Percentiles rank a stretch among this genome's conserved stretches.
phyloP scores from a whole-genome alignment of 1,140 invertebrate genomes.

The Dendroctonus valens region DNA sequence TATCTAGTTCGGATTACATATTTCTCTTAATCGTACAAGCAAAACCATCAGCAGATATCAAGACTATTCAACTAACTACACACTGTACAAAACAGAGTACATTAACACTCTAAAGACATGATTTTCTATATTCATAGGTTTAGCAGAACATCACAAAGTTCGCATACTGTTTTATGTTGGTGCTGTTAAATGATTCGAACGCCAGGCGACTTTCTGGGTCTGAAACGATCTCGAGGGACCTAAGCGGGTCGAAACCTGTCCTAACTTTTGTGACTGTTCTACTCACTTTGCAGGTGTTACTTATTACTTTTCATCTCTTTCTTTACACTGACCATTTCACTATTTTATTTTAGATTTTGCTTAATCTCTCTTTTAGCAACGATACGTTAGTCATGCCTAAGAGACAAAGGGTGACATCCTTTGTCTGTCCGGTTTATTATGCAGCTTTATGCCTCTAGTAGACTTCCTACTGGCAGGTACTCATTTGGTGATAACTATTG shows the following conservation, averaged over 20 bases:
- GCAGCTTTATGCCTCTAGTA: too few relatives aligned
- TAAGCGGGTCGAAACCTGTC: constrained; percentile 46
- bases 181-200: constrained; percentile 4
- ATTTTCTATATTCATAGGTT: not conserved
- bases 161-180: not conserved
- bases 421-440: too few relatives aligned
- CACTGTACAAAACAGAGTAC: not conserved
- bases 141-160: not conserved
- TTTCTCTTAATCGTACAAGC: too few relatives aligned
- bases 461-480: too few relatives aligned
- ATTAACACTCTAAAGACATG: not conserved
- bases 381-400: too few relatives aligned
- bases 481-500: too few relatives aligned
- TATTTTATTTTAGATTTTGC: constrained; percentile 11
- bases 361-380: not conserved
- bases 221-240: constrained; percentile 14
- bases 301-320: constrained; percentile 18
- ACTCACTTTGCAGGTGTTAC: constrained; percentile 45
- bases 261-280: constrained; percentile 43
- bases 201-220: constrained; percentile 8
- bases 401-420: too few relatives aligned
- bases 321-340: constrained; percentile 15
- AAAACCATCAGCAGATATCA: too few relatives aligned
- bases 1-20: too few relatives aligned
- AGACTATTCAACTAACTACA: too few relatives aligned